Evolutionary conservation across 2,888 invertebrate genomes (phyloP).

Genomic region (Argyresthia goedartella): DNA sequence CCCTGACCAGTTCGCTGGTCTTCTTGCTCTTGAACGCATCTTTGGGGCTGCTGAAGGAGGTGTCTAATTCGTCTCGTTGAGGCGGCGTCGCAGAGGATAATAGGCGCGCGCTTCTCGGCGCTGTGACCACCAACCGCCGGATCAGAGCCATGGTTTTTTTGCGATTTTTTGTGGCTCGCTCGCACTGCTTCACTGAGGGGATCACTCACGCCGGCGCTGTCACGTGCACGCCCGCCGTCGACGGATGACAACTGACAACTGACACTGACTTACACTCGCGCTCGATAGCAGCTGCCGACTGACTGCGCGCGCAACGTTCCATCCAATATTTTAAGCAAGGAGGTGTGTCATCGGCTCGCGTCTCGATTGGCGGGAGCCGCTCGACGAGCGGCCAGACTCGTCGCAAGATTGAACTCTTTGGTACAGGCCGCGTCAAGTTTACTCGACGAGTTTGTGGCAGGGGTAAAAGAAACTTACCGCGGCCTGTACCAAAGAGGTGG

Average conservation of each 20-base stretch:
- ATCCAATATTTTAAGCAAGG: constrained; percentile 58
- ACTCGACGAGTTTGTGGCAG: neutral
- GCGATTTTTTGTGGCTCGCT: neutral
- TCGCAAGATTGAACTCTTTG: constrained; percentile 2
- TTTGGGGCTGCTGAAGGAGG: constrained; percentile 87
- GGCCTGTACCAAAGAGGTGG: neutral
- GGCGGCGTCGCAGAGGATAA: constrained; percentile 31
- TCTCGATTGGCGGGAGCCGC: constrained; percentile 33
- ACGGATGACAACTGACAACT: constrained; percentile 45
- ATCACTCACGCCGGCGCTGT: constrained; percentile 20
- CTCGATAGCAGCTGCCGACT: constrained; percentile 41
- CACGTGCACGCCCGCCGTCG: constrained; percentile 32
- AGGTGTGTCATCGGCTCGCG: constrained; percentile 51
- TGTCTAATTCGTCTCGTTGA: constrained; percentile 80
- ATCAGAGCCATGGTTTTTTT: constrained; percentile 50
- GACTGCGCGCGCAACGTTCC: constrained; percentile 60
- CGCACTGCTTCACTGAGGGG: constrained; percentile 25
- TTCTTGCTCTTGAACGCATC: constrained; percentile 97
- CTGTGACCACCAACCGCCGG: constrained; percentile 41
- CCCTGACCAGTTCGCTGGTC: constrained; percentile 90
- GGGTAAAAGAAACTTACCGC: neutral
- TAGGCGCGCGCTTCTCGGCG: constrained; percentile 42
- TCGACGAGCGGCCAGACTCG: constrained; percentile 20
- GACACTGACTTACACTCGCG: constrained; percentile 17
- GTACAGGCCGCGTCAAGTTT: neutral